Conservation (phyloP, 2,888 invertebrate species). For the Drosophila birchii region DNA sequence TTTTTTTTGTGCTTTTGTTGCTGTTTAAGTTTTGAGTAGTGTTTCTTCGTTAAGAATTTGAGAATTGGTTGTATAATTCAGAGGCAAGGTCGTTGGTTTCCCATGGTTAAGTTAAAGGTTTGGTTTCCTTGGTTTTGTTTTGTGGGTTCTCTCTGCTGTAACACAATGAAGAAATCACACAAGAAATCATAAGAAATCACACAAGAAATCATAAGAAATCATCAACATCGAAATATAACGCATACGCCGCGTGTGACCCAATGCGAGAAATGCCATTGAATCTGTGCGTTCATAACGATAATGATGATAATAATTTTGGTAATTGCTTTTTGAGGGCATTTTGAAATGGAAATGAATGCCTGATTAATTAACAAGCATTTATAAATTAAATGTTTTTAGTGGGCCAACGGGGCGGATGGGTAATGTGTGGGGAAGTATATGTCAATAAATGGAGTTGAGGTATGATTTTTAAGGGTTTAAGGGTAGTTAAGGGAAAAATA, state of each 20-base stretch:
- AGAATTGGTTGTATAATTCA: slow-evolving; percentile 29
- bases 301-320: slow-evolving; percentile 40
- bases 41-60: slow-evolving; percentile 23
- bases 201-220: no score
- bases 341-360: slow-evolving; percentile 16
- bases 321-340: slow-evolving; percentile 31
- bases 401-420: slow-evolving; percentile 25
- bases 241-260: slow-evolving; percentile 38
- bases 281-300: slow-evolving; percentile 7
- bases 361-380: slow-evolving; percentile 37
- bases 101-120: slow-evolving; percentile 32
- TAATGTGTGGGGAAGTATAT: neutral
- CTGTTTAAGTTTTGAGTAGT: slow-evolving; percentile 23
- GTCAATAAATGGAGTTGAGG: neutral
- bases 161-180: slow-evolving; percentile 24
- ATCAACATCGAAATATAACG: slow-evolving; percentile 15
- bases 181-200: no score
- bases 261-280: slow-evolving; percentile 2
- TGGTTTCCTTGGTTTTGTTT: slow-evolving; percentile 3
- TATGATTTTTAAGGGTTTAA: neutral
- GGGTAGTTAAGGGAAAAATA: neutral
- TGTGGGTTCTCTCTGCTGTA: slow-evolving; percentile 10
- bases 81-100: slow-evolving; percentile 30
- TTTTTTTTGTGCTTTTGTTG: slow-evolving; percentile 36
- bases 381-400: slow-evolving; percentile 25